Evolutionary conservation across 2,797 vertebrate genomes (phyloP), one percentile per base, ranked within the genome.

Genomic region (Melanogrammus aeglefinus): DNA sequence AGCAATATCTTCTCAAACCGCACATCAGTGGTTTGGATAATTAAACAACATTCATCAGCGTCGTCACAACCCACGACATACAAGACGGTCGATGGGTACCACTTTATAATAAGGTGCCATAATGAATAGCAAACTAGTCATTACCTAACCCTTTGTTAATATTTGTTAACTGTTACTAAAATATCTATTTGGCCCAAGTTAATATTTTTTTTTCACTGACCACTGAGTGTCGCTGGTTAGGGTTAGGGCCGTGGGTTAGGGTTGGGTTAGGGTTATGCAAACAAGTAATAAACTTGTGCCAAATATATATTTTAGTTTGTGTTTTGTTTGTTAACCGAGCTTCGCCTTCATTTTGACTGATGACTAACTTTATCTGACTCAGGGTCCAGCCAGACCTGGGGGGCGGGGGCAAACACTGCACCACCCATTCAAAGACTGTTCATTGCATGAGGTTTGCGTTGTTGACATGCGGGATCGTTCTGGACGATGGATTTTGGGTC

Each of bases 1-100:
- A 66, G 63, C 63, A 27, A 24, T 27, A 66, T 66, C 12, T 66
- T 16, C 24, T 66, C 63, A 66, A 24, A 24, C 63, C 24, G 63
- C 63, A 66, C 63, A 66, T 66, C 63, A 66, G 63, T 66, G 63
- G n/a, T 24, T 24, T 66, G 63, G 63, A 66, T 66, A 66, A 27
- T 66, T 66, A 66, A 66, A 66, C n/a, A 66, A 10, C 63, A 24
- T 66, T 27, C 63, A 66, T 66, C 63, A 66, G 63, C 63, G 24
- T 12, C 51, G n/a, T 63, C 21, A 21, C 51, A 63, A 63, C 21
- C 51, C 18, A 2, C 21, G 21, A 12, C 3, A 63, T 6, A 63
- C 51, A n/a, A 63, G 63, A 66, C 8, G 21, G 10, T 24, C 21
- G 21, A 1, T 66, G 29, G 29, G 2, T 31, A 31, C 1, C 29